A percentile compares a stretch with the other conserved stretches of the same genome.
These are phyloP conservation scores for Phlogophora meticulosa DNA, from an alignment of 2,888 invertebrate species.

Conservation along the genomic window DNA sequence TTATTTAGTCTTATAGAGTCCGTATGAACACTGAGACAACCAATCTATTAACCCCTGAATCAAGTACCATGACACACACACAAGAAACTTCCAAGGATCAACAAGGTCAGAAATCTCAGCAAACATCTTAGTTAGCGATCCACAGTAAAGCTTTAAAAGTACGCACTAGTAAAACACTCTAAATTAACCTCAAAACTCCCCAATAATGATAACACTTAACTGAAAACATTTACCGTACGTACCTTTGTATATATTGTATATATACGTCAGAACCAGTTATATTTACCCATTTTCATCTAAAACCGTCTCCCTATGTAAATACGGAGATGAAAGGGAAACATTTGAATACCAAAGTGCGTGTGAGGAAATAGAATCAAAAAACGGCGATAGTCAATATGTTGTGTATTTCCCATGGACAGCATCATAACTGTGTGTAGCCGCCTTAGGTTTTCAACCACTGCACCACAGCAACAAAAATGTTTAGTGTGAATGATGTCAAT, in stretches of 20 bases:
- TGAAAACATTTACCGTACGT: background rate
- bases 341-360: constrained; percentile 33
- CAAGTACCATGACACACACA: background rate
- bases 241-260: background rate
- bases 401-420: constrained; percentile 14
- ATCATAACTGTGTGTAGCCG: background rate
- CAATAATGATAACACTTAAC: background rate
- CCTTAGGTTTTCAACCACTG: background rate
- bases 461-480: background rate
- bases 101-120: background rate
- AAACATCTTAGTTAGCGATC: no score
- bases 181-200: background rate
- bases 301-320: constrained; percentile 23
- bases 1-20: background rate
- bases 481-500: no score
- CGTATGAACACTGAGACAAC: background rate
- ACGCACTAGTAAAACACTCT: no score
- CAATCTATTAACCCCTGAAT: background rate
- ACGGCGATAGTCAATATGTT: constrained; percentile 28
- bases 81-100: background rate
- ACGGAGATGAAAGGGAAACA: constrained; percentile 23
- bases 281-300: constrained; percentile 11
- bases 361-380: constrained; percentile 34
- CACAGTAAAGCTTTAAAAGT: no score
- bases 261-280: constrained; percentile 1